Percentiles rank a stretch among this genome's conserved stretches.
These are phyloP conservation scores for Phrixothrix hirtus DNA, from an alignment of 2,888 invertebrate species.

Conservation along the genomic window DNA sequence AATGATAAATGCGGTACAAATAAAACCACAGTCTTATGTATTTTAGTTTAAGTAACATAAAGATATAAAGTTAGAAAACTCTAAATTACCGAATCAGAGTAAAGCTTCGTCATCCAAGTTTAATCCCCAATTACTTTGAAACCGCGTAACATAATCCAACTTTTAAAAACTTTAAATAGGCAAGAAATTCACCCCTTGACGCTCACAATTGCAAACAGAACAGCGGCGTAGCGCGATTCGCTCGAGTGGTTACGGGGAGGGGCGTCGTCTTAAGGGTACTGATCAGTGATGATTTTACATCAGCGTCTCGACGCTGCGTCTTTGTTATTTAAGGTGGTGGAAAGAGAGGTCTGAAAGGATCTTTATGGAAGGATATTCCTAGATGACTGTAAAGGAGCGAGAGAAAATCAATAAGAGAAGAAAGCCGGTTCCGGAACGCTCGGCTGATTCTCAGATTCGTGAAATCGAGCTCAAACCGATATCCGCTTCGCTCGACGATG, in stretches of 20 bases:
- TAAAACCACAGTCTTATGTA: no score
- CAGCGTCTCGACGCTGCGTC: constrained; percentile 40
- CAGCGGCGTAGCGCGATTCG: constrained; percentile 53
- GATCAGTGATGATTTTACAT: constrained; percentile 50
- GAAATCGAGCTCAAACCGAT: constrained; percentile 57
- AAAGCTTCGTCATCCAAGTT: constrained; percentile 29
- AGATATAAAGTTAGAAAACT: constrained; percentile 14
- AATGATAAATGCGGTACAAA: no score
- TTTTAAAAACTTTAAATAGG: constrained; percentile 46
- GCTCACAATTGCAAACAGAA: constrained; percentile 49
- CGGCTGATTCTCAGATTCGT: constrained; percentile 58
- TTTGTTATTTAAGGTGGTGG: constrained; percentile 39
- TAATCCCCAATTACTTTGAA: constrained; percentile 35
- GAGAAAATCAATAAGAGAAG: constrained; percentile 58
- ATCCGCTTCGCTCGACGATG: constrained; percentile 55
- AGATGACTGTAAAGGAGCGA: constrained; percentile 46
- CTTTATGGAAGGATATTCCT: constrained; percentile 38
- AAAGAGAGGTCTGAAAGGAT: constrained; percentile 32
- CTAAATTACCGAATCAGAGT: constrained; percentile 22
- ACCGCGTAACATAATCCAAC: constrained; percentile 41
- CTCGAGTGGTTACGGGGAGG: constrained; percentile 51
- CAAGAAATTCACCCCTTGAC: constrained; percentile 42
- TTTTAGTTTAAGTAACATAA: no score
- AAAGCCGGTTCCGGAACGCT: constrained; percentile 59
- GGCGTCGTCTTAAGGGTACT: constrained; percentile 42